Conservation (phyloP, 37 sponge, comb jelly and placozoan genomes). For the Aphrocallistes beatrix region DNA sequence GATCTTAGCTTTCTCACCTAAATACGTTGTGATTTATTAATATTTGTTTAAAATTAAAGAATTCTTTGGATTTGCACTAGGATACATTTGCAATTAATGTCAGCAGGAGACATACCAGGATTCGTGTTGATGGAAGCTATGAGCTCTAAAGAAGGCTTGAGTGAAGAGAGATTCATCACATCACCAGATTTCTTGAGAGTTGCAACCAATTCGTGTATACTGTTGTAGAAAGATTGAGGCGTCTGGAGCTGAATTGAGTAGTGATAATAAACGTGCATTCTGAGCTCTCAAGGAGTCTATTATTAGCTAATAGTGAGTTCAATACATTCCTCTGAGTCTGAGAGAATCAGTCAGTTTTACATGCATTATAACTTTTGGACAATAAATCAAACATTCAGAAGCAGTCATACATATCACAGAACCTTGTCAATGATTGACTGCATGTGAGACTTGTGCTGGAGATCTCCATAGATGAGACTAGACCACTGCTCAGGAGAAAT, state of each 20-base stretch:
- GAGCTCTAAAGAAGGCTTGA: conserved; percentile 10
- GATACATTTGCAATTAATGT: too few relatives aligned
- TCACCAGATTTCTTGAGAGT: conserved; percentile 33
- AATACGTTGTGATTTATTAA: not conserved
- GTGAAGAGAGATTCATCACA: conserved; percentile 16
- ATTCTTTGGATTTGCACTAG: not conserved
- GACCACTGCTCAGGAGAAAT: conserved; percentile 93
- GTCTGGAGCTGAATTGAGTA: conserved; percentile 32
- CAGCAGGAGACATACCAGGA: not conserved
- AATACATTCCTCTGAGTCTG: too few relatives aligned
- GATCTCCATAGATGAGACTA: conserved; percentile 68
- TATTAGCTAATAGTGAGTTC: too few relatives aligned
- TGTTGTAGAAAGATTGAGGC: conserved; percentile 32
- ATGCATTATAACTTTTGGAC: too few relatives aligned
- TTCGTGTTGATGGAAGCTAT: not conserved
- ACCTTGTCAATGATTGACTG: conserved; percentile 98
- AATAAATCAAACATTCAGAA: not conserved
- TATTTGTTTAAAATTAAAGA: not conserved
- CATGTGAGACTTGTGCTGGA: conserved; percentile 83
- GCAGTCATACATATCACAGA: not conserved
- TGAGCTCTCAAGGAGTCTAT: too few relatives aligned
- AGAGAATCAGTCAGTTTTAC: too few relatives aligned
- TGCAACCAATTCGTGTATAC: conserved; percentile 38
- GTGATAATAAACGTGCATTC: not conserved
- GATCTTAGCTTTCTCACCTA: not conserved